Base-by-base conservation (phyloP, 2,888 invertebrate genomes). In the Sinotaia quadrata region DNA sequence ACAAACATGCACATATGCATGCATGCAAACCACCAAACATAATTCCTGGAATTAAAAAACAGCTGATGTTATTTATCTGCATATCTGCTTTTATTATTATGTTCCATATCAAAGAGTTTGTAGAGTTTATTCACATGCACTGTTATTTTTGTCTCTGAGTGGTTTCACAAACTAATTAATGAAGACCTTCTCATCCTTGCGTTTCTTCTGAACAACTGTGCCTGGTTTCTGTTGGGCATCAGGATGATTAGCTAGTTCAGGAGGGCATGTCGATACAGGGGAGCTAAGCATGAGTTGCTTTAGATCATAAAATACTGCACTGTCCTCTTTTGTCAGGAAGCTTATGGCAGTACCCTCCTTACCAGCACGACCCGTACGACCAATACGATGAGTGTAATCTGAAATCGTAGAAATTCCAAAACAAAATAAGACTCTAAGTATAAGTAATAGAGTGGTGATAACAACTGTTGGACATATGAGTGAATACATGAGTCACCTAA, bases 221-320 rank as follows among this genome's bases (percentile, higher is more conserved):
- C 97, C 97, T 0, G 98, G 98, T 85, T 98, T 98, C 85, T 96
- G 95, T 88, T 98, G 98, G 0, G 99, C 98, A 74, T 99, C 99
- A 0, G 98, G 96, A 89, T 99, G 99, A 88, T 98, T 99, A 89
- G 95, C 93, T 57, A 99, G 90, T 86, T 99, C 99, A 0, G 97
- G 96, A 4, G 98, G 97, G 88, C 98, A 98, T 0, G 93, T 93
- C 0, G 97, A 97, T 4, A 95, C 95, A 0, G 98, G 97, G 85
- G 96, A 97, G 18, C 93, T 90, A 69, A 94, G 90, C 18, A 88
- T 75, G 59, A 97, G 91, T 89, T 97, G 96, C 88, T 99, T 99
- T 77, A 99, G 91, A 89, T 99, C 99, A 87, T 97, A 99, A 91
- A 98, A 99, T 67, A 99, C 90, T 21, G 91, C 91, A 27, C 95